These are phyloP conservation scores for Conger conger DNA, from an alignment of 2,113 vertebrate species.

Conservation along the genomic window DNA sequence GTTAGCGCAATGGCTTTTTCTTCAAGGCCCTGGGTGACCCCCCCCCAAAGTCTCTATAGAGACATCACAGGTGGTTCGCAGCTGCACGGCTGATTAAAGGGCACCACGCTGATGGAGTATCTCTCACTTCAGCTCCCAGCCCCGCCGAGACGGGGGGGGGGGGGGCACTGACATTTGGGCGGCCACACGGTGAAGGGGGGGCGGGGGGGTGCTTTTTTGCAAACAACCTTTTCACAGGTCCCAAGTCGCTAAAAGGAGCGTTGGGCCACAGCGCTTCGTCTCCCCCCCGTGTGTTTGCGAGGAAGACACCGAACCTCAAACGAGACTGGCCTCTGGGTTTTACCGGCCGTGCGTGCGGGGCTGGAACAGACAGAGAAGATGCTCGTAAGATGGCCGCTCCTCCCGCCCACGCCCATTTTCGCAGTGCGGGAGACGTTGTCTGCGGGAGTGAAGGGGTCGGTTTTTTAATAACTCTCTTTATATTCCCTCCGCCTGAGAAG, in stretches of 20 bases:
- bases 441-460: not conserved
- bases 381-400: too few relatives aligned
- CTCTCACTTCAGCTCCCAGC: not conserved
- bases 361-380: not conserved
- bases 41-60: constrained; percentile 22
- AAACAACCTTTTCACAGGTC: not conserved
- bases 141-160: not conserved
- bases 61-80: not conserved
- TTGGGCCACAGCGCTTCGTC: not conserved
- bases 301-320: not conserved
- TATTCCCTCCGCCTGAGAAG: not conserved
- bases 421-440: too few relatives aligned
- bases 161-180: constrained; percentile 18
- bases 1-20: not conserved
- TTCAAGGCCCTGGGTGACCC: not conserved
- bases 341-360: not conserved
- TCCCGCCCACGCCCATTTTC: not conserved
- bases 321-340: not conserved
- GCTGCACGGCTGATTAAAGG: constrained; percentile 9
- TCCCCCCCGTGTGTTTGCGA: not conserved
- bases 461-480: constrained; percentile 13
- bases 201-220: not conserved
- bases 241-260: not conserved
- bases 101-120: not conserved
- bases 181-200: not conserved